Conservation (phyloP, 2,113 vertebrate genomes). For the Thunnus maccoyii region DNA sequence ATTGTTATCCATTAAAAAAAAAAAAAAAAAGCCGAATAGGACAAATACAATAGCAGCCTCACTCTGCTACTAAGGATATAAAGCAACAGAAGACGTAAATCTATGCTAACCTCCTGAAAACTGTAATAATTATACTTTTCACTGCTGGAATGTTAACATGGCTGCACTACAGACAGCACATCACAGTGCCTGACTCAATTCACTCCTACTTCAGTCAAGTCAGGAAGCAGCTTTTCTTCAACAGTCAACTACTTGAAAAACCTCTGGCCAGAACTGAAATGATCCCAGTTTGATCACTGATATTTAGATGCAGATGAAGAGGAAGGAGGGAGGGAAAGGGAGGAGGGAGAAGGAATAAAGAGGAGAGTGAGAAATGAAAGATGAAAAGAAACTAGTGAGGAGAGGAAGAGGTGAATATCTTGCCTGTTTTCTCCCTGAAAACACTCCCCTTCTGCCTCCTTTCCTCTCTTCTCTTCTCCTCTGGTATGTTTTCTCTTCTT, state of each 20-base stretch:
- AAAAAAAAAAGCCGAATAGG: too few relatives aligned
- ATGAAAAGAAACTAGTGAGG: neutral
- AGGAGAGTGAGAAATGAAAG: constrained; percentile 9
- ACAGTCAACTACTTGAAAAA: constrained; percentile 31
- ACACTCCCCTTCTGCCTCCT: neutral
- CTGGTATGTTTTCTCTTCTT: neutral
- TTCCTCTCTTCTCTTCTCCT: neutral
- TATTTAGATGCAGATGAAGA: constrained; percentile 61
- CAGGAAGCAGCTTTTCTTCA: constrained; percentile 21
- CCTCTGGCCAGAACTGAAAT: constrained; percentile 43
- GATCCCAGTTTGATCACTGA: constrained; percentile 25
- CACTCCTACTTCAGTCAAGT: constrained; percentile 20
- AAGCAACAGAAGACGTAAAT: too few relatives aligned
- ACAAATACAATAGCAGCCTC: too few relatives aligned
- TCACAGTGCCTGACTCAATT: too few relatives aligned
- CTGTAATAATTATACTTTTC: too few relatives aligned
- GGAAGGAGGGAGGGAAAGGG: neutral
- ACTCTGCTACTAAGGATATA: too few relatives aligned
- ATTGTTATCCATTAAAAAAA: too few relatives aligned
- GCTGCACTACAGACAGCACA: constrained; percentile 14
- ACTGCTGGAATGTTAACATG: neutral
- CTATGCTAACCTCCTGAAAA: too few relatives aligned
- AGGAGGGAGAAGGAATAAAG: neutral
- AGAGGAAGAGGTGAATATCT: neutral
- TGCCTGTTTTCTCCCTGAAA: too few relatives aligned